Conservation (phyloP, 1,140 invertebrate species). For the Chelonus insularis region DNA sequence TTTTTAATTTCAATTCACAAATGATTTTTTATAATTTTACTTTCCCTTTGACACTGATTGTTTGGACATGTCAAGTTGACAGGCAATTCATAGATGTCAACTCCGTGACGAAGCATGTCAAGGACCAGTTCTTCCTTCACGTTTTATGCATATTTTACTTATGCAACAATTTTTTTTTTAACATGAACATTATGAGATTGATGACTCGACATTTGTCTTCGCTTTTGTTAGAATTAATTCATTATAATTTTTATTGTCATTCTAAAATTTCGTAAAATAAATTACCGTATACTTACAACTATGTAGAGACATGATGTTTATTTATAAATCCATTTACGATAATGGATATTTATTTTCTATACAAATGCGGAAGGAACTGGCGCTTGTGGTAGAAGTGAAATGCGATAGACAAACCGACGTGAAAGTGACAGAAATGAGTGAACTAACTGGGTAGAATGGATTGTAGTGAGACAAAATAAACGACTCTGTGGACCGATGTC, state of each 20-base stretch:
- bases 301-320: background rate
- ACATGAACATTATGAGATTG: no score
- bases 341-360: background rate
- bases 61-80: conserved; percentile 5
- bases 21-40: background rate
- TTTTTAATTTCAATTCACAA: background rate
- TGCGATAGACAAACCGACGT: conserved; percentile 34
- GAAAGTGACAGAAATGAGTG: conserved; percentile 41
- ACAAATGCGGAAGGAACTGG: conserved; percentile 35
- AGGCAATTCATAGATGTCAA: background rate
- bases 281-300: no score
- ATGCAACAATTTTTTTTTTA: background rate
- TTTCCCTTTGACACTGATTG: background rate
- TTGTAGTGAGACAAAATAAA: background rate
- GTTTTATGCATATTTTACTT: background rate
- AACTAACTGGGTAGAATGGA: background rate
- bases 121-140: conserved; percentile 8
- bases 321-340: conserved; percentile 4
- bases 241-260: background rate
- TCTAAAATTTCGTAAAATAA: no score
- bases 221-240: background rate
- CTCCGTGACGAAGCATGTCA: conserved; percentile 6
- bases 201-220: background rate
- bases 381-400: conserved; percentile 24
- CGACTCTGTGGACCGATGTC: conserved; percentile 38